Evolutionary conservation across 2,888 invertebrate species (phyloP).

Genomic region (Hirtodrosophila duncani): DNA sequence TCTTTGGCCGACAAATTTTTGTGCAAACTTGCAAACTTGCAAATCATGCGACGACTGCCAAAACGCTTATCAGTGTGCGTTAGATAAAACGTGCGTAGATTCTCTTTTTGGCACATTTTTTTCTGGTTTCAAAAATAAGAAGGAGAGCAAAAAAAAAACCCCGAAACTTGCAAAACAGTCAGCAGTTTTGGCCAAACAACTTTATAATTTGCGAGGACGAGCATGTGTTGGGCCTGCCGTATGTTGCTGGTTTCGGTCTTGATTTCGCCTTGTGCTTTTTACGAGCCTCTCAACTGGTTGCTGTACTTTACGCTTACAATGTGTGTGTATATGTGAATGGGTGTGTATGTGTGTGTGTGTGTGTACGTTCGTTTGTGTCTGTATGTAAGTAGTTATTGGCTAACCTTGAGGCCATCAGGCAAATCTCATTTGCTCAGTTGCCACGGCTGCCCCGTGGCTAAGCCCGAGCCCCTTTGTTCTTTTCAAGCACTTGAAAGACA

Average conservation of each 20-base stretch:
- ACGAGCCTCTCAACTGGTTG: conserved; percentile 62
- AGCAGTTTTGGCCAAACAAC: conserved; percentile 67
- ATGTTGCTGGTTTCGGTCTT: neutral
- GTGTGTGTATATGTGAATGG: no score
- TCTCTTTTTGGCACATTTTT: conserved; percentile 34
- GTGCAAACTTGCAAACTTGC: conserved; percentile 70
- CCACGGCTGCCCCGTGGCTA: conserved; percentile 9
- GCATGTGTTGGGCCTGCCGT: conserved; percentile 32
- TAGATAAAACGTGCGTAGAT: conserved; percentile 62
- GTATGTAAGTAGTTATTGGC: conserved; percentile 31
- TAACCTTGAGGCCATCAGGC: conserved; percentile 39
- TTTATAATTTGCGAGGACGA: conserved; percentile 64
- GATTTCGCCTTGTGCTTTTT: conserved; percentile 51
- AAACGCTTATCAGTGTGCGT: conserved; percentile 67
- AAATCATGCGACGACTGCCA: conserved; percentile 68
- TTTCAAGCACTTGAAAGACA: conserved; percentile 21
- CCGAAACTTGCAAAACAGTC: conserved; percentile 41
- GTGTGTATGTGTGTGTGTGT: no score
- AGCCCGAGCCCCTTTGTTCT: neutral
- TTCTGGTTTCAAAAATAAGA: no score
- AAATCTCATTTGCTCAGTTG: conserved; percentile 50
- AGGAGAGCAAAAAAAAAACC: conserved; percentile 44
- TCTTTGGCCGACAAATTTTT: conserved; percentile 43
- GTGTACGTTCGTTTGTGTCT: conserved; percentile 57
- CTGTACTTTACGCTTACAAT: neutral